Base-by-base conservation (phyloP, 2,888 invertebrate species). In the Neria commutata region DNA sequence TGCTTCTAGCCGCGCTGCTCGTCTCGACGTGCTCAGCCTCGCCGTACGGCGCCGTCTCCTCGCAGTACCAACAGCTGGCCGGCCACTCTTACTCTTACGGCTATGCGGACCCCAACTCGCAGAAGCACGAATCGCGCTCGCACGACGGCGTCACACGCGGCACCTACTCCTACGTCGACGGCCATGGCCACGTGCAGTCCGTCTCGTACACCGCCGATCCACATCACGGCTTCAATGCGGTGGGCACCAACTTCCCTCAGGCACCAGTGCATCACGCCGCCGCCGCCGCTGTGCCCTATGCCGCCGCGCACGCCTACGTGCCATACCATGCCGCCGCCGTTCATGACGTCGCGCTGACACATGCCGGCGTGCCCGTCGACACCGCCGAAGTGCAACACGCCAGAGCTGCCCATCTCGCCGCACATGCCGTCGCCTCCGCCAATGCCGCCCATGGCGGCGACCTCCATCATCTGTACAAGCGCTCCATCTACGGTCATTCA, bases 141-240 rank as follows among this genome's bases (percentile, higher is more conserved):
- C 81, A 85, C 57, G 86, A 88, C 70, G 88, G 88, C 14, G 84
- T 86, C 16, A 87, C 87, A 3, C 83, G 85, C 59, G 89, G 89
- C 49, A 87, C 86, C 45, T 90, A 89, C 74, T 87, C 88, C 37
- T 90, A 89, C 74, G 84, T 89, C 56, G 89, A 90, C 74, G 87
- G 87, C 16, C 84, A 88, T 71, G 88, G 88, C 2, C 81, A 86
- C 56, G 76, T 88, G 10, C 89, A 89, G 75, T 86, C 86, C 33
- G 87, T 88, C 21, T 84, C 86, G 59, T 89, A 89, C 72, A 83
- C 86, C 23, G 85, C 88, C 5, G 88, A 89, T 80, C 81, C 83
- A 1, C 84, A 87, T 70, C 83, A 86, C 69, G 89, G 89, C 46
- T 89, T 89, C 78, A 83, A 88, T 74, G 88, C 88, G 10, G 82